Conservation (phyloP, 2,113 vertebrate species). For the Cynopterus brachyotis region DNA sequence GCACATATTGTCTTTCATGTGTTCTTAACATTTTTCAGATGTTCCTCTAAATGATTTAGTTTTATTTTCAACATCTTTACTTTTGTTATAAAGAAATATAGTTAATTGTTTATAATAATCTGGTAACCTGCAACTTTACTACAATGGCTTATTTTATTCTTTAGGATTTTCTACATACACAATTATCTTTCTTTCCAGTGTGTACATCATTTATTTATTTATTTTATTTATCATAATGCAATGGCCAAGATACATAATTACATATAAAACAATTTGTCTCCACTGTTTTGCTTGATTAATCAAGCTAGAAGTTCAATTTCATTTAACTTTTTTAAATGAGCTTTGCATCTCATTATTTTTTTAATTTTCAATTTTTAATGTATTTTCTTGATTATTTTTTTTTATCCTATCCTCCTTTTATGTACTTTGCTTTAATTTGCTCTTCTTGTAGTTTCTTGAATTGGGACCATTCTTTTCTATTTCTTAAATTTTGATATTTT, state of each 20-base stretch:
- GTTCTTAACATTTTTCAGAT: background rate
- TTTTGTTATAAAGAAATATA: background rate
- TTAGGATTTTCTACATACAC: background rate
- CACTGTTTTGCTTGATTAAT: background rate
- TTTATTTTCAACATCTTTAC: background rate
- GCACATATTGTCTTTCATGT: background rate
- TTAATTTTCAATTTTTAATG: background rate
- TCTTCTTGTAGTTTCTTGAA: background rate
- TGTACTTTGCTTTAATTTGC: background rate
- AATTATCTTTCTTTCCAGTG: background rate
- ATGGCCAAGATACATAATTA: background rate
- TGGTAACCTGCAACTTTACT: background rate
- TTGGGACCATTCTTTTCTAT: background rate
- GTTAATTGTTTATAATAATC: background rate
- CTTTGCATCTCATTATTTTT: background rate
- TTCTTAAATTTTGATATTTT: background rate
- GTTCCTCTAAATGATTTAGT: background rate
- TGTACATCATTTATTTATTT: background rate
- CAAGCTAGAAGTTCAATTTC: background rate
- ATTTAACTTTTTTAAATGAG: background rate
- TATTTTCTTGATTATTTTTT: background rate
- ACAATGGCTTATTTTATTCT: background rate
- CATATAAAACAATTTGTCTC: background rate
- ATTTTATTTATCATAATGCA: background rate
- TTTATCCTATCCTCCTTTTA: background rate